These are phyloP conservation scores for Eristalis pertinax DNA, from an alignment of 2,888 invertebrate species.

Conservation along the genomic window DNA sequence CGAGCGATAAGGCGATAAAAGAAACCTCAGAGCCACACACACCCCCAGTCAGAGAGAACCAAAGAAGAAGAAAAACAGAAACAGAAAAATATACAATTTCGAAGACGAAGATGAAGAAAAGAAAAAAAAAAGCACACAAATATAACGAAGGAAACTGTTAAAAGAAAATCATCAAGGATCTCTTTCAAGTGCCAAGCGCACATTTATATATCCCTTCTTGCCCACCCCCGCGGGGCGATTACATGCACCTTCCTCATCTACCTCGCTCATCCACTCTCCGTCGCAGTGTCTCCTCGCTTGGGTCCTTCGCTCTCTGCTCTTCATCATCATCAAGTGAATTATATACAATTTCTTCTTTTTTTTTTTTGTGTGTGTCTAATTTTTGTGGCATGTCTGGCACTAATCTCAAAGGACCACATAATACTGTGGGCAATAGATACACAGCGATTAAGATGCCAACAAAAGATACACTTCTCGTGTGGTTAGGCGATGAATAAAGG, in stretches of 20 bases:
- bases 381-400: conserved; percentile 9
- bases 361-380: conserved; percentile 4
- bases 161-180: conserved; percentile 44
- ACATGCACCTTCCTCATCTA: background rate
- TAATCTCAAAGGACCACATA: conserved; percentile 23
- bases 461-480: background rate
- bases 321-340: conserved; percentile 9
- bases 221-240: background rate
- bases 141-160: conserved; percentile 3
- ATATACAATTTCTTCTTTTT: background rate
- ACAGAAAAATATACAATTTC: conserved; percentile 5
- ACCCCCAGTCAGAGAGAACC: background rate
- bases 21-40: background rate
- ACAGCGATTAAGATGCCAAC: conserved; percentile 1
- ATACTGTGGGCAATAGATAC: conserved; percentile 27
- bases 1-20: conserved; percentile 12
- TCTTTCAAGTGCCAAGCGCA: conserved; percentile 37
- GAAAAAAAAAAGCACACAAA: background rate
- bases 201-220: conserved; percentile 20
- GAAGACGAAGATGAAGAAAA: background rate
- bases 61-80: background rate
- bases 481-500: background rate
- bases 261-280: background rate
- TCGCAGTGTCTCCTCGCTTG: background rate
- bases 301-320: background rate